These are phyloP conservation scores for Thecophora atra DNA, from an alignment of 2,888 invertebrate species.

Conservation along the genomic window DNA sequence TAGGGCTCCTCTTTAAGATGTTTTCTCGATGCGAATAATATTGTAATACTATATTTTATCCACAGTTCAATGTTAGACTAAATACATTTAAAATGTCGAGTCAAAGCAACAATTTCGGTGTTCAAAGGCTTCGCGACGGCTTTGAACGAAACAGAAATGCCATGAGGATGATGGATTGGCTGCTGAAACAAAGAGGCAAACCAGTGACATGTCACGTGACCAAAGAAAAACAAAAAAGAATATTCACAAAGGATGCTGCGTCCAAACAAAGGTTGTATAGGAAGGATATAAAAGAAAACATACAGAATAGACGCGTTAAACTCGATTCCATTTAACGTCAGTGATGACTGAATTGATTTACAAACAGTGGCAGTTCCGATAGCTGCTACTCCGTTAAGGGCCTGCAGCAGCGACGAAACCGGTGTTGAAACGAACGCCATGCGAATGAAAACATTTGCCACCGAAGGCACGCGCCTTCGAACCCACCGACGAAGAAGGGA, in stretches of 20 bases:
- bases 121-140: neutral
- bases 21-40: too few relatives aligned
- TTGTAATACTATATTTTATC: too few relatives aligned
- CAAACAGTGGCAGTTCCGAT: slow-evolving; percentile 18
- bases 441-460: slow-evolving; percentile 53
- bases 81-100: too few relatives aligned
- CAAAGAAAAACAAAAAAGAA: too few relatives aligned
- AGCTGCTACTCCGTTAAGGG: slow-evolving; percentile 11
- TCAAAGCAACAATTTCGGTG: too few relatives aligned
- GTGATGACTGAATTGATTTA: slow-evolving; percentile 57
- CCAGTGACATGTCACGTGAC: slow-evolving; percentile 48
- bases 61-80: too few relatives aligned
- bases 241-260: slow-evolving; percentile 43
- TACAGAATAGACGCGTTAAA: slow-evolving; percentile 49
- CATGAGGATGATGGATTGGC: slow-evolving; percentile 60
- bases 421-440: slow-evolving; percentile 48
- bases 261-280: slow-evolving; percentile 9
- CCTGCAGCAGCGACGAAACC: slow-evolving; percentile 14
- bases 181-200: slow-evolving; percentile 57
- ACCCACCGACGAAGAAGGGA: slow-evolving; percentile 4
- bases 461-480: slow-evolving; percentile 48
- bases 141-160: slow-evolving; percentile 4
- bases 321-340: slow-evolving; percentile 56
- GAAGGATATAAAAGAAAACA: slow-evolving; percentile 9
- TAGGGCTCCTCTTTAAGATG: too few relatives aligned